Percentiles rank a stretch among this genome's conserved stretches.
These are phyloP conservation scores for Microctonus brassicae DNA, from an alignment of 2,888 invertebrate species.

Conservation along the genomic window DNA sequence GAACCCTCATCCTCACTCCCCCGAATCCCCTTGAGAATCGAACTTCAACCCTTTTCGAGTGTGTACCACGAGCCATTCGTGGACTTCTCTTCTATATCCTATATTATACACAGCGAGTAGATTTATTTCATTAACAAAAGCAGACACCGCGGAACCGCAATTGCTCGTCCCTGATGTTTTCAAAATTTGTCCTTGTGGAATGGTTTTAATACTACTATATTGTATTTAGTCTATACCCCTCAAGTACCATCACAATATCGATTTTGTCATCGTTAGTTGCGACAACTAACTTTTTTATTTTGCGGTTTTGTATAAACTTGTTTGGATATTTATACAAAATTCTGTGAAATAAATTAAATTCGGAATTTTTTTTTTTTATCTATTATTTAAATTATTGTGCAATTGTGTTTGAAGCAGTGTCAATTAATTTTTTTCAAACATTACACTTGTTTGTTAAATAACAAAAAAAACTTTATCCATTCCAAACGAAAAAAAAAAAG, in stretches of 20 bases:
- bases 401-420: too few species aligned
- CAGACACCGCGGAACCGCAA: constrained; percentile 31
- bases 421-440: too few species aligned
- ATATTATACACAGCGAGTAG: constrained; percentile 35
- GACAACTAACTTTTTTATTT: background rate
- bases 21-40: constrained; percentile 57
- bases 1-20: constrained; percentile 46
- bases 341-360: too few species aligned
- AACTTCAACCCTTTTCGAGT: constrained; percentile 62
- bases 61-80: background rate
- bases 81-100: constrained; percentile 16
- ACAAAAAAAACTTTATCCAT: too few species aligned
- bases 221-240: background rate
- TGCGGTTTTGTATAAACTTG: background rate
- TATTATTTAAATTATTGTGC: background rate
- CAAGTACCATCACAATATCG: background rate
- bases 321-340: background rate
- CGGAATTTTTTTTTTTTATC: background rate
- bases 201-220: background rate
- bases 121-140: constrained; percentile 54
- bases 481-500: too few species aligned
- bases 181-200: constrained; percentile 3
- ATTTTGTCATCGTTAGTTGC: background rate
- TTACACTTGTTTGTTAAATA: too few species aligned
- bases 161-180: constrained; percentile 9